phyloP scores from a whole-genome alignment of 2,888 invertebrate species.

The Shargacucullia verbasci region DNA sequence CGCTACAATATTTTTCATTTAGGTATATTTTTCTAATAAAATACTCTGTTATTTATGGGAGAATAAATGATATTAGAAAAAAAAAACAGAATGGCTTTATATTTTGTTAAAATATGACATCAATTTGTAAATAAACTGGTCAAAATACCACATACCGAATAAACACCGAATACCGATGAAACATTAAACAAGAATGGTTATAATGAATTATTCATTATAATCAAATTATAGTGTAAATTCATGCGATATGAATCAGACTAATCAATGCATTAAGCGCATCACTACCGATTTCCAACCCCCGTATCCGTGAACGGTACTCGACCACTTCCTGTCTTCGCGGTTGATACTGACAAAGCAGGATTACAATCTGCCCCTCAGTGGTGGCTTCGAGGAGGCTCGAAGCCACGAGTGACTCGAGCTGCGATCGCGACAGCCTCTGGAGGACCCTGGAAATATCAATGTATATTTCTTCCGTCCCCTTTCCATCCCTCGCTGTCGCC shows the following conservation, averaged over 20 bases:
- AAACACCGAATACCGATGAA: too few species aligned
- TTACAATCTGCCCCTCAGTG: conserved; percentile 73
- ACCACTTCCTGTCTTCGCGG: conserved; percentile 67
- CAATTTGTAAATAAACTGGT: not conserved
- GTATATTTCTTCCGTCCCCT: conserved; percentile 65
- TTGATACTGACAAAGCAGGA: conserved; percentile 75
- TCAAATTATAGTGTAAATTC: too few species aligned
- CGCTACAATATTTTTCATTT: conserved; percentile 44
- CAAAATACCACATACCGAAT: too few species aligned
- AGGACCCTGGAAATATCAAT: conserved; percentile 76
- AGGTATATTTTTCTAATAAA: conserved; percentile 36
- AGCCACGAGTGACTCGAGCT: conserved; percentile 69
- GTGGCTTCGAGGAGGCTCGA: conserved; percentile 72
- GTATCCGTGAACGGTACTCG: conserved; percentile 56
- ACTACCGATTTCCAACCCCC: conserved; percentile 36
- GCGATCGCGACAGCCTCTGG: conserved; percentile 69
- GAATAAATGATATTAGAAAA: conserved; percentile 17
- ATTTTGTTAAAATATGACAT: too few species aligned
- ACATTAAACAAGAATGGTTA: too few species aligned
- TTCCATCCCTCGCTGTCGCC: conserved; percentile 50
- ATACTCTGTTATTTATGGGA: conserved; percentile 45
- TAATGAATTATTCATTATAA: too few species aligned
- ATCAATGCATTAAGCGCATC: conserved; percentile 19
- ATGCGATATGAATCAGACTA: conserved; percentile 7
- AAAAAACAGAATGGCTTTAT: not conserved